These are phyloP conservation scores for Probaryconus sp. DNA, from an alignment of 1,140 invertebrate species.

Conservation along the genomic window DNA sequence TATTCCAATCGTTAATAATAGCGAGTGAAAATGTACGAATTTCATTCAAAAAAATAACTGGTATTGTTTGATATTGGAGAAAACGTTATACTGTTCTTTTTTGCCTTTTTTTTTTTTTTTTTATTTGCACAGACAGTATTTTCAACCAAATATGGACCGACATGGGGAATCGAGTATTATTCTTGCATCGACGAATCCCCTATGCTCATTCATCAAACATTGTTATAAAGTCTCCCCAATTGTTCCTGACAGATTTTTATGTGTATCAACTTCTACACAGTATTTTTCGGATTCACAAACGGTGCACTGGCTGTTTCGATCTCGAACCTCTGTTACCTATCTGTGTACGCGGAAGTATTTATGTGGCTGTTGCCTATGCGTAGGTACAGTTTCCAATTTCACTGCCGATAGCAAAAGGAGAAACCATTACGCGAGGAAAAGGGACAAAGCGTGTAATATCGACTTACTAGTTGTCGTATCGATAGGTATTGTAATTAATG, in stretches of 20 bases:
- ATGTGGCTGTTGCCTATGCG: conserved; percentile 48
- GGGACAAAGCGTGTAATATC: conserved; percentile 56
- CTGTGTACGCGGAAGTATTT: conserved; percentile 59
- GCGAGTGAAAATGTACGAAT: background rate
- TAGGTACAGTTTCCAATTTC: conserved; percentile 61
- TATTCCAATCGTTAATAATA: no score
- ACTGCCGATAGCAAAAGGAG: conserved; percentile 52
- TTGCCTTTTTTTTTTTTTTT: conserved; percentile 7
- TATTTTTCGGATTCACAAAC: conserved; percentile 52
- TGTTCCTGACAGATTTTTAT: conserved; percentile 62
- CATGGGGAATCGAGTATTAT: conserved; percentile 31
- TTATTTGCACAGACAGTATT: no score
- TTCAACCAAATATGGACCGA: conserved; percentile 7
- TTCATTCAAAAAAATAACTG: no score
- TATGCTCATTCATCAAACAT: conserved; percentile 47
- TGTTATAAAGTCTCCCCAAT: conserved; percentile 56
- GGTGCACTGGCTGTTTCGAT: conserved; percentile 36
- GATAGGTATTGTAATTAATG: conserved; percentile 46
- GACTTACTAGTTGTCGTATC: conserved; percentile 40
- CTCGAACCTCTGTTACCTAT: conserved; percentile 48
- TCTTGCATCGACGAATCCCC: conserved; percentile 23
- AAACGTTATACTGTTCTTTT: background rate
- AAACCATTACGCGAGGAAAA: conserved; percentile 37
- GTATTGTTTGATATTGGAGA: no score
- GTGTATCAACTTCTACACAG: conserved; percentile 58